These are phyloP conservation scores for Drosophila borealis DNA, from an alignment of 2,888 invertebrate genomes.

Conservation along the genomic window DNA sequence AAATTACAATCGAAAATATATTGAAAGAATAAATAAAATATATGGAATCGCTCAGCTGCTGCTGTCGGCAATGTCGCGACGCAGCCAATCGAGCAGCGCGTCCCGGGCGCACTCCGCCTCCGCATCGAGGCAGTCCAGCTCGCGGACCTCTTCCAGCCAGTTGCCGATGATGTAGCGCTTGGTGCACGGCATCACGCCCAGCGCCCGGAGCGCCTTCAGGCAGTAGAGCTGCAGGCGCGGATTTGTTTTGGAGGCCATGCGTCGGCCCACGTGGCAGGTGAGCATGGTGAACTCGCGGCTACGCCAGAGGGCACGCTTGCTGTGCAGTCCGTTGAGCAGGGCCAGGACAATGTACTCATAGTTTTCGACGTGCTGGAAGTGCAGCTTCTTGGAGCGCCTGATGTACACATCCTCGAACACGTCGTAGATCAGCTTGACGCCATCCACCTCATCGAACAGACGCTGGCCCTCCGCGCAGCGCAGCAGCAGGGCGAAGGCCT, in stretches of 20 bases:
- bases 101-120: conserved; percentile 65
- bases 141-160: conserved; percentile 65
- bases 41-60: not conserved
- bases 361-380: conserved; percentile 35
- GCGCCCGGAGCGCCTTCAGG: conserved; percentile 76
- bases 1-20: not conserved
- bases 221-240: conserved; percentile 77
- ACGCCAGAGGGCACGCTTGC: conserved; percentile 77
- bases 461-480: conserved; percentile 77
- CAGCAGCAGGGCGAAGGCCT: conserved; percentile 82
- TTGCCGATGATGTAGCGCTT: conserved; percentile 78
- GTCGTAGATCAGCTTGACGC: conserved; percentile 67
- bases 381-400: not conserved
- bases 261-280: conserved; percentile 67
- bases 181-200: conserved; percentile 81
- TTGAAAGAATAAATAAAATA: not conserved
- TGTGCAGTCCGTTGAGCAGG: conserved; percentile 76
- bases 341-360: conserved; percentile 72
- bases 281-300: conserved; percentile 79
- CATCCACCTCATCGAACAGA: conserved; percentile 72
- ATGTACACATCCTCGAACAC: conserved; percentile 49
- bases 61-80: conserved; percentile 70
- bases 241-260: conserved; percentile 52
- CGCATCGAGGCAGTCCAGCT: conserved; percentile 59
- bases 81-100: conserved; percentile 71